Evolutionary conservation across 2,113 vertebrate species (phyloP).

Genomic region (Neodon shergylaensis): DNA sequence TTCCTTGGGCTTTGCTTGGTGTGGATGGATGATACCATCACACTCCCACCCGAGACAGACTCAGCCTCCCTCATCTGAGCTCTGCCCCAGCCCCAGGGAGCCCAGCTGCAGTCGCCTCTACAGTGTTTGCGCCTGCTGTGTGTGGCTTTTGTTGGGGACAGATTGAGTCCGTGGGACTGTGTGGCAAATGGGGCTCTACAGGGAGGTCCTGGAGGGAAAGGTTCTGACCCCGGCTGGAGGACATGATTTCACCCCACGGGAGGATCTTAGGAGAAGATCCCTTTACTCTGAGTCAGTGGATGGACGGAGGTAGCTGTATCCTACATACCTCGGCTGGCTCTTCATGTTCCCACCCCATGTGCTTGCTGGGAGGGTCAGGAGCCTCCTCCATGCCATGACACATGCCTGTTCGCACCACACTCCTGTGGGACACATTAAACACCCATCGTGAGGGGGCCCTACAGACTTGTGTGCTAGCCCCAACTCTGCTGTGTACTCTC

Average conservation of each 20-base stretch:
- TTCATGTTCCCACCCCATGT: background rate
- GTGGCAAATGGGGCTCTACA: background rate
- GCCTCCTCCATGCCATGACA: background rate
- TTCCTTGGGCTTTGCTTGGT: background rate
- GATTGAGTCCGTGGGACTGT: background rate
- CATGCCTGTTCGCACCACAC: background rate
- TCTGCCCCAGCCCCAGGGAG: background rate
- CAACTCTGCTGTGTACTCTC: background rate
- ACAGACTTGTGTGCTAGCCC: background rate
- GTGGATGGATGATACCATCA: background rate
- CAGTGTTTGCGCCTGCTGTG: background rate
- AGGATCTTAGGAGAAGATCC: background rate
- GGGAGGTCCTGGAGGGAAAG: background rate
- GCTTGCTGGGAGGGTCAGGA: background rate
- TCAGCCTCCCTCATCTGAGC: background rate
- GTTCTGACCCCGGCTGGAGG: background rate
- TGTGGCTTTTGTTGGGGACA: rapidly evolving
- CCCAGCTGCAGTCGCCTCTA: too few relatives aligned
- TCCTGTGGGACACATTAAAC: background rate
- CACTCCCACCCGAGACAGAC: background rate
- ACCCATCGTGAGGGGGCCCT: background rate
- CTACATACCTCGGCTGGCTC: background rate
- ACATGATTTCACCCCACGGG: background rate
- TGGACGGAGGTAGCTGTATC: too few relatives aligned
- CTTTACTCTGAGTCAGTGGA: background rate